Base-by-base conservation (phyloP, 2,888 invertebrate genomes). In the Lithophane semibrunnea region DNA sequence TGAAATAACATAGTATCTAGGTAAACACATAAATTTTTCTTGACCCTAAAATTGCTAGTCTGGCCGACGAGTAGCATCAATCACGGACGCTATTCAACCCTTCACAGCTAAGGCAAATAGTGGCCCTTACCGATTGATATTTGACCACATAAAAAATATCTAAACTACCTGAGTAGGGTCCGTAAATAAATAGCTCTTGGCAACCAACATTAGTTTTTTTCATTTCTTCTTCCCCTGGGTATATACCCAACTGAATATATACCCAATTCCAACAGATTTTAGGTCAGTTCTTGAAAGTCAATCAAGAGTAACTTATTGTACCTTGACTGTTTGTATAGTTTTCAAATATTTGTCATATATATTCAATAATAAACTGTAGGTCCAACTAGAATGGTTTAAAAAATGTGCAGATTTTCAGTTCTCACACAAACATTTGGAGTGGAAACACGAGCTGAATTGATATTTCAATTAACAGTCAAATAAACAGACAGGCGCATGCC, bases 41-140 rank as follows among this genome's bases (percentile, higher is more conserved):
- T 83, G 73, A 79, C 85, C 87, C 81, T 75, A 81, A 88, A 86
- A 84, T 86, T 86, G 79, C 69, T 83, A 84, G 86, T 78, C 83
- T 77, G 73, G 61, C 52, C 76, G 42, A 71, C 76, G 73, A 78
- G 73, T 75, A 81, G 72, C 82, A 89, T 91, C 87, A 88, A 91
- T 88, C 90, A 90, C 84, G 69, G 75, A 58, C 71, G 75, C 80
- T 84, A 68, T 87, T 76, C 77, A 84, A 85, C 82, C 86, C 86
- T 83, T 79, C 74, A 70, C 76, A 77, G 75, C 64, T 58, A 49
- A 78, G 54, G 83, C 77, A 86, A 87, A 87, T 87, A 83, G 86
- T 77, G 80, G 80, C 84, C 79, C 77, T 79, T 71, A 85, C 88
- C 86, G 78, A 88, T 89, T 86, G 85, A 86, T 86, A 86, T 89